Base-by-base conservation (phyloP, 2,113 vertebrate species). In the Sarotherodon lohbergeri region DNA sequence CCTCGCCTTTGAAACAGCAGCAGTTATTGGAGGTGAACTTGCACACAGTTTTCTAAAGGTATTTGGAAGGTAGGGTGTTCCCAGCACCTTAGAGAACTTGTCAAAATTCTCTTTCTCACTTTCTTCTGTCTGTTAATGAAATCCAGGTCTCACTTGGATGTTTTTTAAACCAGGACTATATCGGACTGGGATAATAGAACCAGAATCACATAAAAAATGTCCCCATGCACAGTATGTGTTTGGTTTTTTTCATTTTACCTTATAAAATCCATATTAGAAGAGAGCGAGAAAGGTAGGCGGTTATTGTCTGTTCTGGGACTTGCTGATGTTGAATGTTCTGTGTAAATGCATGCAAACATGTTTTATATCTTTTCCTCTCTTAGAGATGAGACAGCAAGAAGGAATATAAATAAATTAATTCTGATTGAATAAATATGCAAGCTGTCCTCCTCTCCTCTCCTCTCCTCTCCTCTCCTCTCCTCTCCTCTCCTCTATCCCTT, bases 401-500 rank as follows among this genome's bases (percentile, higher is more conserved):
- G 3, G 59, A 89, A 63, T 76, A 88, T 91, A 86, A 87, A 91
- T 88, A 13, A 85, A 88, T 73, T 27, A 82, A 48, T 81, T 84
- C 54, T 80, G 57, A 85, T 56, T 4, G 32, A 92, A 87, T 79
- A 87, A 94, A 91, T 87, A 90, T 90, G 48, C 78, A 87, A 89
- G 85, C 36, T 59, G 84, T 84, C 83, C 89, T 86, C 90, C 19
- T 80, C 63, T 81, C 68, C 68, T 89, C 32, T 83, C 55, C 22
- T 22, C 22, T 22, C 22, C 22, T 22, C 89, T 86, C 90, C 19
- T 80, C 63, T 81, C 68, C 48, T 86, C 55, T 46, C n/a, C 54
- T 56, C 52, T 86, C n/a, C n/a, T n/a, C n/a, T n/a, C 90, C 22
- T 81, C 56, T 36, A 12, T 91, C 56, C 85, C 54, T 14, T 61